Percentiles rank a stretch among this genome's conserved stretches.
Evolutionary conservation across 2,888 invertebrate species (phyloP).

Genomic region (Cerceris rybyensis): DNA sequence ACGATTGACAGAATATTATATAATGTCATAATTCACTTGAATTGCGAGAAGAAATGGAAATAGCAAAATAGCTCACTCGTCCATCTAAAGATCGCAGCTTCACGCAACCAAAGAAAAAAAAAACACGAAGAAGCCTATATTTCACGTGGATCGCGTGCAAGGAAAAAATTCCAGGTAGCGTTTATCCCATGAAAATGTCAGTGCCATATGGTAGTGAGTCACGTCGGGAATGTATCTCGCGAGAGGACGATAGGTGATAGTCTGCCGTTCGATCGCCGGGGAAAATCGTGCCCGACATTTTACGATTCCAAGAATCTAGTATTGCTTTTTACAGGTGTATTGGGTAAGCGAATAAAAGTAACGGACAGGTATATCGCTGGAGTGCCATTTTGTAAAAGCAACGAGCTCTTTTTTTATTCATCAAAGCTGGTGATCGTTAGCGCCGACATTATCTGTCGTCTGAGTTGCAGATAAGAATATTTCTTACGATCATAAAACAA

Average conservation of each 20-base stretch:
- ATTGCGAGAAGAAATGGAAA: too few species aligned
- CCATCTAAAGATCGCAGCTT: too few species aligned
- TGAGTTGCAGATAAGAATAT: not conserved
- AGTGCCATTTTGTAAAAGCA: not conserved
- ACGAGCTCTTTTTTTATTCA: not conserved
- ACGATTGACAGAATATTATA: too few species aligned
- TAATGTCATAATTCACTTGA: too few species aligned
- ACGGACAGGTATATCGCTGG: not conserved
- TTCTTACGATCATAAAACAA: conserved; percentile 2
- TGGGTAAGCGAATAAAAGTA: not conserved
- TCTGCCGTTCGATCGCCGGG: too few species aligned
- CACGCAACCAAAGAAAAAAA: too few species aligned
- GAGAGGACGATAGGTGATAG: not conserved
- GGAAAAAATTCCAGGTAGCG: not conserved
- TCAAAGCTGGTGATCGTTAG: not conserved
- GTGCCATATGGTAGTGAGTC: not conserved
- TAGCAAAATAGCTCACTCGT: too few species aligned
- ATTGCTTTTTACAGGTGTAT: not conserved
- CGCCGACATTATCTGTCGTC: not conserved
- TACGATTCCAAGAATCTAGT: too few species aligned
- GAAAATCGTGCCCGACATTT: too few species aligned
- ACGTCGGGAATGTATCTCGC: not conserved
- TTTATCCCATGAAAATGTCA: not conserved
- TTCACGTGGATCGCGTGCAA: not conserved
- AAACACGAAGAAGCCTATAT: too few species aligned